phyloP scores from a whole-genome alignment of 2,113 vertebrate species.

The zebrafish (Danio rerio) region DNA sequence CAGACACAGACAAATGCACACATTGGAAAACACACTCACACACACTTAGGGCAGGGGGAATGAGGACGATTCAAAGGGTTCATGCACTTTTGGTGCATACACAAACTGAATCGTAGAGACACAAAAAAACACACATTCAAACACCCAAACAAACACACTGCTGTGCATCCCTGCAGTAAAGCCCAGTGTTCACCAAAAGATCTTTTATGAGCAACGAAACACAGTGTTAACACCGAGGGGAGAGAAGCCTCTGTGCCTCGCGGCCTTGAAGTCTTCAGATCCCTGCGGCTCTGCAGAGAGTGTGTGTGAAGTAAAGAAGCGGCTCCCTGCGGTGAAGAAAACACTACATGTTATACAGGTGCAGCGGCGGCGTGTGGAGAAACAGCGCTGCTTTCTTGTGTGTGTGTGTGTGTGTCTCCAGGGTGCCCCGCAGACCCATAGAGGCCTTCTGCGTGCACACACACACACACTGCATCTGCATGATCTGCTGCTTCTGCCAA shows the following conservation, averaged over 20 bases:
- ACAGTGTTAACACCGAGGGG: neutral
- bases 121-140: too few species aligned
- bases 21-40: neutral
- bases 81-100: too few species aligned
- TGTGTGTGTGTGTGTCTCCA: slow-evolving; percentile 68
- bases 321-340: slow-evolving; percentile 67
- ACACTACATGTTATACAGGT: slow-evolving; percentile 61
- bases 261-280: slow-evolving; percentile 8
- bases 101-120: too few species aligned
- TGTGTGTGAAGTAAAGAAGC: slow-evolving; percentile 61
- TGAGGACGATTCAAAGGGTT: too few species aligned
- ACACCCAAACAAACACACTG: too few species aligned
- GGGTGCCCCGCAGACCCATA: slow-evolving; percentile 78
- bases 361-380: slow-evolving; percentile 62
- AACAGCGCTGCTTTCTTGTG: slow-evolving; percentile 73
- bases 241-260: neutral
- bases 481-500: slow-evolving; percentile 72
- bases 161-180: slow-evolving; percentile 5
- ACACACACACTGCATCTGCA: slow-evolving; percentile 77
- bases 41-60: neutral
- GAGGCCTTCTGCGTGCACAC: slow-evolving; percentile 73
- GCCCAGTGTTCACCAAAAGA: slow-evolving; percentile 50
- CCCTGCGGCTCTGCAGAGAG: slow-evolving; percentile 67
- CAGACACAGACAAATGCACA: neutral
- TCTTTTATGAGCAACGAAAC: neutral